These are phyloP conservation scores for Protonemura montana DNA, from an alignment of 2,888 invertebrate species.

Conservation along the genomic window DNA sequence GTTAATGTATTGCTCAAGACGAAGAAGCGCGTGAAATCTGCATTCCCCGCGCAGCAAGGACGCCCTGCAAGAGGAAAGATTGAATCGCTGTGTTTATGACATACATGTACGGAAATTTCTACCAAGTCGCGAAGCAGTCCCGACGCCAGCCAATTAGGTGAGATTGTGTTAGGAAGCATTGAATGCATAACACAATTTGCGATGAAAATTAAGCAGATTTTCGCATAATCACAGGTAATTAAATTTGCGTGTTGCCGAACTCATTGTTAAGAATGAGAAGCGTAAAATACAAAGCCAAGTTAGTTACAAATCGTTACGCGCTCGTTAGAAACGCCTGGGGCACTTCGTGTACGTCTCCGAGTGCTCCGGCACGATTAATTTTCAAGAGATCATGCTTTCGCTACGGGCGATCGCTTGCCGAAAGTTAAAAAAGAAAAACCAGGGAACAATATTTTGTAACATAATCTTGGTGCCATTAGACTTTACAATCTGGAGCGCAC, in stretches of 20 bases:
- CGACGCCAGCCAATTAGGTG: neutral
- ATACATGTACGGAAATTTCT: neutral
- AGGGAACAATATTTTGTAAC: neutral
- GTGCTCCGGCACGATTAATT: neutral
- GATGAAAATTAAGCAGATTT: constrained; percentile 34
- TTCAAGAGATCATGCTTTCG: neutral
- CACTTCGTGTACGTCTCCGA: neutral
- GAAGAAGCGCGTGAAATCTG: neutral
- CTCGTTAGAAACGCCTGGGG: neutral
- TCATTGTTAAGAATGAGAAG: constrained; percentile 14
- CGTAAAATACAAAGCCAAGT: neutral
- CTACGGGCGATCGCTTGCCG: neutral
- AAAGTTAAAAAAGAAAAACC: neutral
- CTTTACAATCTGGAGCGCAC: no score
- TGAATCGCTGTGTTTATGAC: neutral
- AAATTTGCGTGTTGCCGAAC: neutral
- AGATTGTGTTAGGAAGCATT: constrained; percentile 8
- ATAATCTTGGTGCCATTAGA: neutral
- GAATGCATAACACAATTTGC: constrained; percentile 24
- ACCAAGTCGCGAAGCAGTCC: neutral
- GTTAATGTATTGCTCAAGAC: neutral
- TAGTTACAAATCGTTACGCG: neutral
- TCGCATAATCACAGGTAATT: constrained; percentile 27
- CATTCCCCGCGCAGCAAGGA: neutral
- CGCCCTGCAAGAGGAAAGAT: neutral